Base-by-base conservation (phyloP, 92 coral and sea anemone species). In the Montipora capitata region DNA sequence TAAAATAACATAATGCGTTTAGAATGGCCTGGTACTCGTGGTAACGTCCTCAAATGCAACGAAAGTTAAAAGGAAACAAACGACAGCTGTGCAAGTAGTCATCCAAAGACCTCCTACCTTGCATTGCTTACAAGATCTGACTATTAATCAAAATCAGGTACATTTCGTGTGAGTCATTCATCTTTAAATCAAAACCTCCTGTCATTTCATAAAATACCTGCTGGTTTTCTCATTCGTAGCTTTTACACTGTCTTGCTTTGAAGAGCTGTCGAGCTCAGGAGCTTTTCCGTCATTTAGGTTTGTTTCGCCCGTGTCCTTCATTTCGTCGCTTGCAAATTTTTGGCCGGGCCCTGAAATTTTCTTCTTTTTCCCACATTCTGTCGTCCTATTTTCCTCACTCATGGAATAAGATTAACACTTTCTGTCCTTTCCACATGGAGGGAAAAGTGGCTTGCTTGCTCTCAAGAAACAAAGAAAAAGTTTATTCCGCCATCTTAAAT, bases 321-420 rank as follows among this genome's bases (percentile, higher is more conserved):
- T 62, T 59, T 68, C 79, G 42, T 83, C 59, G 85, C 77, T 68
- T 56, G 81, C 80, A 71, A 72, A 62, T 17, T 72, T 73, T 78
- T 86, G 80, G 73, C 72, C 78, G 16, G 59, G 35, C 35, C 35
- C 89, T 27, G 83, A 74, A 74, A 38, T 39, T 18, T 68, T 78
- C 76, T 85, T 73, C 79, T 66, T 64, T 77, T 74, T 89, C 85
- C 96, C 96, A 52, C 91, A 86, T 75, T 78, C 87, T 52, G 65
- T 62, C 71, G 64, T 90, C 58, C 82, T 59, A 76, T 83, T 93
- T 93, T 87, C 88, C 79, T 90, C 94, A 85, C 89, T 93, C 96
- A 93, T 93, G 91, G 89, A 77, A 76, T 49, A 85, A 48, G 10
- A 4, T 27, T 56, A 40, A 15, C 42, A 17, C 68, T 85, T 75